Percentiles rank a stretch among this genome's conserved stretches.
These are phyloP conservation scores for Nesogale talazaci DNA, from an alignment of 2,113 vertebrate genomes.

Conservation along the genomic window DNA sequence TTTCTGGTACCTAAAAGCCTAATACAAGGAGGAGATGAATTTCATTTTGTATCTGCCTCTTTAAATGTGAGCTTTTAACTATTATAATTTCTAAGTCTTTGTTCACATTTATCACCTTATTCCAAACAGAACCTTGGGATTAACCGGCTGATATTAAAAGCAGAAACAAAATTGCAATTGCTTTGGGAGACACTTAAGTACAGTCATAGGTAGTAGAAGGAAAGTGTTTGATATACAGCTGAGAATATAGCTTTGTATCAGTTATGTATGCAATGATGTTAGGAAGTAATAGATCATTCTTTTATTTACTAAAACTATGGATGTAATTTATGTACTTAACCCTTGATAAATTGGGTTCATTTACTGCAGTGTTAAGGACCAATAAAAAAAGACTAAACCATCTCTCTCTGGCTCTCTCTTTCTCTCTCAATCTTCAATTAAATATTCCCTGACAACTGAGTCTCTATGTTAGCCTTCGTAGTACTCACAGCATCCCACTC, in stretches of 20 bases:
- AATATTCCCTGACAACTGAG: not conserved
- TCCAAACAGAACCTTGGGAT: constrained; percentile 72
- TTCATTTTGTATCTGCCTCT: constrained; percentile 67
- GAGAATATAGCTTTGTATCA: constrained; percentile 55
- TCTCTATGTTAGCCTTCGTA: constrained; percentile 7
- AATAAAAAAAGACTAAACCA: not conserved
- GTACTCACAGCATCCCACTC: not conserved
- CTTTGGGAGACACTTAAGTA: constrained; percentile 75
- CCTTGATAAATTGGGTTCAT: constrained; percentile 30
- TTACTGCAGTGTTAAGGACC: constrained; percentile 10
- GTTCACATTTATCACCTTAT: constrained; percentile 58
- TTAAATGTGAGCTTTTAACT: constrained; percentile 74
- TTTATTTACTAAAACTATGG: constrained; percentile 18
- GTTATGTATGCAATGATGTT: constrained; percentile 50
- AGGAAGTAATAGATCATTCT: constrained; percentile 47
- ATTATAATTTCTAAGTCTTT: constrained; percentile 56
- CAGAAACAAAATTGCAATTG: constrained; percentile 77
- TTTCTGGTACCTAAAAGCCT: constrained; percentile 73
- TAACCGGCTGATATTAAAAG: constrained; percentile 74
- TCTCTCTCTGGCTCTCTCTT: not conserved
- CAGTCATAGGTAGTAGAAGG: constrained; percentile 58
- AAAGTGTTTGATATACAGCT: constrained; percentile 38
- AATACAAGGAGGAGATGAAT: constrained; percentile 71
- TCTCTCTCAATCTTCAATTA: not conserved
- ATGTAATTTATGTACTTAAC: constrained; percentile 59